Conservation (phyloP, 1,140 invertebrate genomes). For the Dinothrombium tinctorium region DNA sequence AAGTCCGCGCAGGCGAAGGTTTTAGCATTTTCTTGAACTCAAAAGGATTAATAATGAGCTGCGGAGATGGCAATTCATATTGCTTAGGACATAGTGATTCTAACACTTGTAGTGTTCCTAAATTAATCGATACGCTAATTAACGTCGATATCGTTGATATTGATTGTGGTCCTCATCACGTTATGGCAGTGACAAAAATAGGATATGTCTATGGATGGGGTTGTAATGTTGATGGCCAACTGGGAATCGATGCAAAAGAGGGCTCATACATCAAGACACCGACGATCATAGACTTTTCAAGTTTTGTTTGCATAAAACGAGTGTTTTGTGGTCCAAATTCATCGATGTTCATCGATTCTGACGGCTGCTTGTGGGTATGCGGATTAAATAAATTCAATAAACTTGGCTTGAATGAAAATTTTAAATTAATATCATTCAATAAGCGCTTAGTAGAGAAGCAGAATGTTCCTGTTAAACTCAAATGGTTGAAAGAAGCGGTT, state of each 20-base stretch:
- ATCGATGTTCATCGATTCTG: conserved; percentile 36
- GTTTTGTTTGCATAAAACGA: conserved; percentile 26
- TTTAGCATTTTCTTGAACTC: conserved; percentile 39
- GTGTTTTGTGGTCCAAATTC: conserved; percentile 37
- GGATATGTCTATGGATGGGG: conserved; percentile 44
- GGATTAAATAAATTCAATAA: conserved; percentile 43
- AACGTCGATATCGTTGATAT: conserved; percentile 36
- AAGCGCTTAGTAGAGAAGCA: too few relatives aligned
- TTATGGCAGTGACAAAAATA: conserved; percentile 33
- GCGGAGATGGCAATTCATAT: conserved; percentile 36
- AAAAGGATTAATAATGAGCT: conserved; percentile 41
- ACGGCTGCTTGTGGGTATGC: conserved; percentile 36
- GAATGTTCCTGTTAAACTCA: too few relatives aligned
- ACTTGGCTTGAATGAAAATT: conserved; percentile 32
- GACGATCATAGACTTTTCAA: conserved; percentile 23
- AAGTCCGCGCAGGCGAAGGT: conserved; percentile 15
- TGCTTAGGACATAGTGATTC: conserved; percentile 42
- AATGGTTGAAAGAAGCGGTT: too few relatives aligned
- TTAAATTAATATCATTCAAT: too few relatives aligned
- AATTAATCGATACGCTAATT: conserved; percentile 31
- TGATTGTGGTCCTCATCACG: conserved; percentile 37
- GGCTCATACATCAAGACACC: conserved; percentile 21
- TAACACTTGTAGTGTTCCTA: conserved; percentile 31
- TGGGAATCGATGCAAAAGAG: conserved; percentile 35
- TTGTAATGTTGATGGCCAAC: conserved; percentile 31